Conservation (phyloP, 2,888 invertebrate genomes). For the Zeuzera pyrina region DNA sequence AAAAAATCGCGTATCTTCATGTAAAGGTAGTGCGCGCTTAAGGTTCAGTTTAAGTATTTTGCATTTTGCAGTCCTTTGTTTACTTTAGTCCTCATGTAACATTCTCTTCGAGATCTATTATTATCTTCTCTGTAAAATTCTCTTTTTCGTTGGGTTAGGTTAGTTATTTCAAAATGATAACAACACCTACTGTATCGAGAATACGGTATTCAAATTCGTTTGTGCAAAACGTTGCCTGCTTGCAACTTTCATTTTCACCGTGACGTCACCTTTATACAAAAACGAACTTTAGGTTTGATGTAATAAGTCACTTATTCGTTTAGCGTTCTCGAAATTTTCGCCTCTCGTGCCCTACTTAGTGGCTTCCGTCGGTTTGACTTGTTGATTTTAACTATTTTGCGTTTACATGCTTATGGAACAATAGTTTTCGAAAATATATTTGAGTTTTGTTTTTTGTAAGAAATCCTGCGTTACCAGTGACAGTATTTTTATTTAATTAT, state of each 20-base stretch:
- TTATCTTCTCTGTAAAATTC: too few relatives aligned
- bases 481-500: too few relatives aligned
- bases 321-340: constrained; percentile 46
- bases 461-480: constrained; percentile 2
- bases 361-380: constrained; percentile 51
- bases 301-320: constrained; percentile 23
- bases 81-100: too few relatives aligned
- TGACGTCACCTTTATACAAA: constrained; percentile 12
- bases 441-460: constrained; percentile 4
- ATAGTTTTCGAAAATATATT: constrained; percentile 14
- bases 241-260: constrained; percentile 66
- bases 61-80: too few relatives aligned
- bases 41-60: too few relatives aligned
- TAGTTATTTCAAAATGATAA: too few relatives aligned
- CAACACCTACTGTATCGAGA: neutral
- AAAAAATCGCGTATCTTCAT: too few relatives aligned
- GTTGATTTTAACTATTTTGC: constrained; percentile 59
- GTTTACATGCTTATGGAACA: constrained; percentile 24
- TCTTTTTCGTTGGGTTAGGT: too few relatives aligned
- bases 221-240: constrained; percentile 53
- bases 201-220: constrained; percentile 60
- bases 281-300: constrained; percentile 22
- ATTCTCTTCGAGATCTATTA: too few relatives aligned
- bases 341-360: constrained; percentile 54
- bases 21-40: too few relatives aligned